These are phyloP conservation scores for Hydrotaea cyrtoneurina DNA, from an alignment of 2,888 invertebrate genomes.

Conservation along the genomic window DNA sequence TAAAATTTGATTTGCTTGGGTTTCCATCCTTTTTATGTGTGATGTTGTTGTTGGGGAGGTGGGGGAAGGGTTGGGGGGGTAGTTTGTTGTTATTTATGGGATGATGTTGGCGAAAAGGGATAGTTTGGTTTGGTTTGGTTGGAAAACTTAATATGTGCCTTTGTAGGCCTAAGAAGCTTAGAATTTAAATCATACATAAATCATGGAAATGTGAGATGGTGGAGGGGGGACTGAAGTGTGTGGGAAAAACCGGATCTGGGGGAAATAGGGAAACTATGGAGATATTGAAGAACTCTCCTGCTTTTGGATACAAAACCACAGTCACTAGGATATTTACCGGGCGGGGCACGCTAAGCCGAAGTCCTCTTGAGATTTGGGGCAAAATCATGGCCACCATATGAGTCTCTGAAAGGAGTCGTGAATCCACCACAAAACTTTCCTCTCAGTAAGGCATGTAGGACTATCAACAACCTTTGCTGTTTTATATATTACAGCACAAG, in stretches of 20 bases:
- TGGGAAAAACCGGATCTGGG: neutral
- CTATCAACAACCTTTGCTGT: too few species aligned
- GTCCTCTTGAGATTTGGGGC: too few species aligned
- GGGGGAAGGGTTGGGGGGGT: neutral
- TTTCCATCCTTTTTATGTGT: constrained; percentile 11
- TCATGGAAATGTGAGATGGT: neutral
- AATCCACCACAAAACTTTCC: too few species aligned
- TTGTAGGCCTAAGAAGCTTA: neutral
- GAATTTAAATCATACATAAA: constrained; percentile 41
- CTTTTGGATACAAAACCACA: too few species aligned
- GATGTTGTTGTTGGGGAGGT: neutral
- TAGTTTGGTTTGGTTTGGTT: neutral
- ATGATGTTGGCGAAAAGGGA: neutral
- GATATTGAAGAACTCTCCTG: too few species aligned
- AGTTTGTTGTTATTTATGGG: constrained; percentile 23
- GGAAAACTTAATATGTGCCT: constrained; percentile 7
- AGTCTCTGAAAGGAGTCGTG: too few species aligned
- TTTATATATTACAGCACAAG: too few species aligned
- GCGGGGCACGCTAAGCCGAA: too few species aligned
- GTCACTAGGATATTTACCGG: too few species aligned
- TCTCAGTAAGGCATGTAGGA: too few species aligned
- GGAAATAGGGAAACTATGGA: too few species aligned
- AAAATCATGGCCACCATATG: too few species aligned
- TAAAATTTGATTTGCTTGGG: constrained; percentile 44
- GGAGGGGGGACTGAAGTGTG: neutral